Evolutionary conservation across 2,113 vertebrate genomes (phyloP).

Genomic region (Lophochroa leadbeateri): DNA sequence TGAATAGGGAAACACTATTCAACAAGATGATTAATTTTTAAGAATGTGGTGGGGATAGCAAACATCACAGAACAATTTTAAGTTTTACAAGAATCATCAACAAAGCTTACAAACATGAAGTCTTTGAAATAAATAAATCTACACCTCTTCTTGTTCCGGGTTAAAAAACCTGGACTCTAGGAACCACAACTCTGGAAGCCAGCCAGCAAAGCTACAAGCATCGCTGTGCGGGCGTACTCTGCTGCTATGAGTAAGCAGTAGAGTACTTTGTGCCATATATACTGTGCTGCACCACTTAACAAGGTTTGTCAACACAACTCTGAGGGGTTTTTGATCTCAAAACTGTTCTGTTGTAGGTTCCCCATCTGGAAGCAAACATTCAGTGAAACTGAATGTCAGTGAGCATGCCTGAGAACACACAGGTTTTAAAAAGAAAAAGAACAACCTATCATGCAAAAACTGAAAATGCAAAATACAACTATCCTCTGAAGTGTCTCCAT

Average conservation of each 20-base stretch:
- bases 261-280: not conserved
- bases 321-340: not conserved
- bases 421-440: accelerated
- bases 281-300: not conserved
- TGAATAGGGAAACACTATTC: constrained; percentile 81
- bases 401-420: not conserved
- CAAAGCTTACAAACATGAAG: not conserved
- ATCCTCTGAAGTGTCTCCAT: not conserved
- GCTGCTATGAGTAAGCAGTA: not conserved
- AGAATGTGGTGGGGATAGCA: constrained; percentile 65
- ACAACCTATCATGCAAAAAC: not conserved
- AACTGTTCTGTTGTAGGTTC: not conserved
- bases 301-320: not conserved
- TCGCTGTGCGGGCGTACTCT: accelerated
- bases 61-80: constrained; percentile 62
- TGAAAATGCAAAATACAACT: not conserved
- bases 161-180: not conserved
- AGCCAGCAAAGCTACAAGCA: not conserved
- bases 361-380: not conserved
- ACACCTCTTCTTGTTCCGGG: not conserved
- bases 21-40: constrained; percentile 84
- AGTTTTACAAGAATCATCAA: constrained; percentile 30
- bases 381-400: not conserved
- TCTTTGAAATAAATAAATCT: not conserved
- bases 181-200: not conserved